These are phyloP conservation scores for Rhynchotus rufescens DNA, from an alignment of 2,797 vertebrate genomes.

Conservation along the genomic window DNA sequence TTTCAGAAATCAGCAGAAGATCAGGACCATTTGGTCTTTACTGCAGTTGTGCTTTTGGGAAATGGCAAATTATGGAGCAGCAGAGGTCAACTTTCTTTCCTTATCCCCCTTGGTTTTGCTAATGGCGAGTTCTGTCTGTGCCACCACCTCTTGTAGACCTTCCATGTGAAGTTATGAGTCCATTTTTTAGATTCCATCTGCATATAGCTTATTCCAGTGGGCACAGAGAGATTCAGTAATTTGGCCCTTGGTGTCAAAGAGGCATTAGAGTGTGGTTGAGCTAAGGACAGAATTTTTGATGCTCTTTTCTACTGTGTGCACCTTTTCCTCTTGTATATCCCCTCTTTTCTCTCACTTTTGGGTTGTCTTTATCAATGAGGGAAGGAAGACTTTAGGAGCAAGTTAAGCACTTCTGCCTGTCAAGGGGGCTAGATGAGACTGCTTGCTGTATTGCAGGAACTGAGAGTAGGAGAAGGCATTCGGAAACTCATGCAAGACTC, in stretches of 20 bases:
- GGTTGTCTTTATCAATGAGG: neutral
- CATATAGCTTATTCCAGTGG: neutral
- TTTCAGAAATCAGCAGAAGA: neutral
- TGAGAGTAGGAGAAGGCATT: neutral
- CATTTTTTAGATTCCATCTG: neutral
- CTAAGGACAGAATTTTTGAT: neutral
- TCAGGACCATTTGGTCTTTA: neutral
- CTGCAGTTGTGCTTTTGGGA: accelerated
- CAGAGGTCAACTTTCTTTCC: neutral
- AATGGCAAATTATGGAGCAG: neutral
- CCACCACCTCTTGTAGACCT: neutral
- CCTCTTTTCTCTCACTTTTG: neutral
- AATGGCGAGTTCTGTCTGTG: neutral
- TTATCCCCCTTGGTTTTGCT: neutral
- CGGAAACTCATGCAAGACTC: neutral
- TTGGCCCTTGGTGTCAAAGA: neutral
- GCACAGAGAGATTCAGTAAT: neutral
- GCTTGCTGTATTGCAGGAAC: neutral
- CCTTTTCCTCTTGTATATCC: neutral
- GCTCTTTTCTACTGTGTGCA: neutral
- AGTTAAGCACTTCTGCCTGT: neutral
- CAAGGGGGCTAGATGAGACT: neutral
- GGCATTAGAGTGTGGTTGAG: neutral
- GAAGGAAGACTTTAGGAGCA: neutral
- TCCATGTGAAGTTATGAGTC: neutral